Evolutionary conservation across 2,113 vertebrate genomes (phyloP), one percentile per base, ranked within the genome.

Genomic region (Zosterops japonicus): DNA sequence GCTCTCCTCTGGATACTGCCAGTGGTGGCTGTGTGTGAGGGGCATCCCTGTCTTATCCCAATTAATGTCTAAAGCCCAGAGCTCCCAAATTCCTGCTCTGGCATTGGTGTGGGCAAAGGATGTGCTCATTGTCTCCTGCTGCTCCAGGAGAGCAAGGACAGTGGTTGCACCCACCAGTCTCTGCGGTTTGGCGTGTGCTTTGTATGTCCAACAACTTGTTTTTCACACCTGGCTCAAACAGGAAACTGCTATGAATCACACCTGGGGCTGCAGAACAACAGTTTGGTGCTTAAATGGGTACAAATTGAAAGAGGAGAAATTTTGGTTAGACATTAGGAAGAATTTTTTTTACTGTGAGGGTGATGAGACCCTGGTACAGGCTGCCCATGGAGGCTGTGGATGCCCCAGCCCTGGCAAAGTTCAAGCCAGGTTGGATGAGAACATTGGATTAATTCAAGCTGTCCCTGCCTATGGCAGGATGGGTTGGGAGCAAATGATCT

Each of bases 51-150:
- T 41, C 28, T 83, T 50, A 49, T 35, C 56, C 52, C 29, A 59
- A 9, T 24, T 19, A 16, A 27, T 27, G 21, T 8, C 4, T 25
- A 60, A 60, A 68, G 18, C 29, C 21, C 14, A 36, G 57, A 59
- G 70, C 44, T 72, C 49, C 50, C 46, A 22, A 19, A 19, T 55
- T 46, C 39, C 69, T 22, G 5, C 35, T 74, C 42, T 0, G 0
- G 22, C 56, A 9, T 36, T 0, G 0, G 1, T 35, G 41, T 2
- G 1, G 24, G 33, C 5, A 3, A 14, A 67, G 33, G 36, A 53
- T 33, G 36, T 44, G 31, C 19, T 35, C 49, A 50, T 14, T 17
- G 11, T 18, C 21, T 70, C 16, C 21, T 2, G 1, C 49, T 31
- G 35, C 59, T 74, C 39, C 44, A 12, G 35, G 39, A 67, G 41